phyloP scores from a whole-genome alignment of 2,888 invertebrate genomes.

The Teleogryllus oceanicus region DNA sequence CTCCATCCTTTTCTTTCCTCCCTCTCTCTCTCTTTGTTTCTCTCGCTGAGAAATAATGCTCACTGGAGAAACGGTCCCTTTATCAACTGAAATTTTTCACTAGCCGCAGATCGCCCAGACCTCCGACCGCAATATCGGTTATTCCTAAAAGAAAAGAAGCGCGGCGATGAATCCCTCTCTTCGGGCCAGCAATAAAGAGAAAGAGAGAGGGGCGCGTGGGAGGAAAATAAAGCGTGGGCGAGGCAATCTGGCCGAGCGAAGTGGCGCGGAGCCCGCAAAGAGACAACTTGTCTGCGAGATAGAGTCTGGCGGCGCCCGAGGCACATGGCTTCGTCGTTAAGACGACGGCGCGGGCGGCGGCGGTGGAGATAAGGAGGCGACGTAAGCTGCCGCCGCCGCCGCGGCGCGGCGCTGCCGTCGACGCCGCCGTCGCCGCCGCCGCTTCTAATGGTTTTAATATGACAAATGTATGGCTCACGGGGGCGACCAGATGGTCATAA shows the following conservation, averaged over 20 bases:
- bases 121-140: slow-evolving; percentile 18
- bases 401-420: not conserved
- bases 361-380: not conserved
- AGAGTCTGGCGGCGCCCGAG: not conserved
- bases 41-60: not conserved
- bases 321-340: not conserved
- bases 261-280: not conserved
- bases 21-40: too few species aligned
- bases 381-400: not conserved
- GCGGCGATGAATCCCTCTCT: slow-evolving; percentile 19
- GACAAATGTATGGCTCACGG: slow-evolving; percentile 29
- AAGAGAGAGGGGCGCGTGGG: slow-evolving; percentile 26
- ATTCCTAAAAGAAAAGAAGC: slow-evolving; percentile 11
- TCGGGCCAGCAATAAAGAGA: slow-evolving; percentile 20
- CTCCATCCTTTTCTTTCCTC: too few species aligned
- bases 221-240: not conserved
- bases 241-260: not conserved
- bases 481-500: slow-evolving; percentile 32
- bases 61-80: not conserved
- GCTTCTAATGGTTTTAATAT: slow-evolving; percentile 27
- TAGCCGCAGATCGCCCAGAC: slow-evolving; percentile 1
- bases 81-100: not conserved
- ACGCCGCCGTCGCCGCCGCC: not conserved
- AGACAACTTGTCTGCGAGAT: too few species aligned
- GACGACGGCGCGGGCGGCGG: not conserved